Evolutionary conservation across 92 coral and sea anemone genomes (phyloP), one percentile per base, ranked within the genome.

Genomic region (Ricordea florida): DNA sequence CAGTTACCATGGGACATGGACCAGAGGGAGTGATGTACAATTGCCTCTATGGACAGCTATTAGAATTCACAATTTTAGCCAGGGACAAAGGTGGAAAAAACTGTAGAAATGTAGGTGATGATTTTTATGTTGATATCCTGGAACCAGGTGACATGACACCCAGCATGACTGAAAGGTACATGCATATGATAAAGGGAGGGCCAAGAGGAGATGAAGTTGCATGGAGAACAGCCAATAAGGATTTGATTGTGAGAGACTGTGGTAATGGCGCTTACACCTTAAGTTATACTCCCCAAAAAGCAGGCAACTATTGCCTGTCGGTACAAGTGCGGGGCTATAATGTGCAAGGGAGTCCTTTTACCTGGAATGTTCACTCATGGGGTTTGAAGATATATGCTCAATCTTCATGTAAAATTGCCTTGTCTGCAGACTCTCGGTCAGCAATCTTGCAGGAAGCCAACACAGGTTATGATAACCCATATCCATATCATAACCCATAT

Each of bases 301-400:
- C 62, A 3, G 90, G 90, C 8, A 22, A n/a, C 6, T 66, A 64
- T 23, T 16, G 21, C 23, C 8, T 85, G 36, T 42, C 81, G 21
- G 90, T 85, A 21, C 45, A 50, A 10, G 65, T 79, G n/a, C 65
- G 66, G 37, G 62, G 81, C 1, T 44, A 34, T 24, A 70, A 57
- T 20, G 55, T 85, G n/a, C 67, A 29, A 10, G 90, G 78, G 10
- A 72, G 85, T 41, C 91, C 91, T 3, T 80, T 86, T 24, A 20
- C 61, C 16, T 86, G 91, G 91, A 42, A n/a, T 31, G 83, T 73
- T 4, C 38, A 40, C 10, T 22, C 22, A 38, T 70, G 78, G 78
- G 29, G 0, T 57, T 66, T 70, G 3, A 2, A 5, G 1, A 20
- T 44, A 6, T 44, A 15, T 10, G 11, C 32, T 31, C 11, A 27